Base-by-base conservation (phyloP, 2,888 invertebrate species). In the Leucophenga montana region DNA sequence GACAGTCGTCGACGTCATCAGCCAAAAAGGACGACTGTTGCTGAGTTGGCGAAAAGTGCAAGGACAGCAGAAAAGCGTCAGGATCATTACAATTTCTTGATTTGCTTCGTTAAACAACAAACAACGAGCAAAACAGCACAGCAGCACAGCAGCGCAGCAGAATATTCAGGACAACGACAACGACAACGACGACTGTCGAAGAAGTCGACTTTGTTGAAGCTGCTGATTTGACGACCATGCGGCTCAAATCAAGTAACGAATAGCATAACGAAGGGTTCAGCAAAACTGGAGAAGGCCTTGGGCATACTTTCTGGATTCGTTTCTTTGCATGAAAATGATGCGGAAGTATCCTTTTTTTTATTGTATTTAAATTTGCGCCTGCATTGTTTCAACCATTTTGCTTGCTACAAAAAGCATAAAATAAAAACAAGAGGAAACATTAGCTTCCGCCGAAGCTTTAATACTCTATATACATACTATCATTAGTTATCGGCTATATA, bases 101-200 rank as follows among this genome's bases (percentile, higher is more conserved):
- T 83, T 81, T 84, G 86, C 84, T 85, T 85, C 85, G 85, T 86
- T 85, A 78, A 85, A 79, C 84, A 83, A 75, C 77, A 84, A 80
- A 80, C 76, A 82, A 82, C 74, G 74, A 69, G 66, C 67, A 61
- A 27, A 20, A 27, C 27, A n/a, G n/a, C n/a, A n/a, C n/a, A n/a
- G 31, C 22, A 13, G 54, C 27, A 48, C 48, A 20, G 50, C 27
- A n/a, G n/a, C n/a, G n/a, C n/a, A n/a, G 31, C 22, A 13, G 54
- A 14, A 39, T 53, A 56, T 57, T 50, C 54, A 44, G 44, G 66
- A 66, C 68, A 48, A 16, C 62, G 65, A 46, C 53, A 46, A 8
- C 22, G 69, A 68, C 57, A 72, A 64, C 61, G 71, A 16, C 39
- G 39, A 39, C 57, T 31, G 61, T n/a, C 18, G 61, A 61, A 18